Evolutionary conservation across 2,113 vertebrate species (phyloP).

Genomic region (Abramis brama): DNA sequence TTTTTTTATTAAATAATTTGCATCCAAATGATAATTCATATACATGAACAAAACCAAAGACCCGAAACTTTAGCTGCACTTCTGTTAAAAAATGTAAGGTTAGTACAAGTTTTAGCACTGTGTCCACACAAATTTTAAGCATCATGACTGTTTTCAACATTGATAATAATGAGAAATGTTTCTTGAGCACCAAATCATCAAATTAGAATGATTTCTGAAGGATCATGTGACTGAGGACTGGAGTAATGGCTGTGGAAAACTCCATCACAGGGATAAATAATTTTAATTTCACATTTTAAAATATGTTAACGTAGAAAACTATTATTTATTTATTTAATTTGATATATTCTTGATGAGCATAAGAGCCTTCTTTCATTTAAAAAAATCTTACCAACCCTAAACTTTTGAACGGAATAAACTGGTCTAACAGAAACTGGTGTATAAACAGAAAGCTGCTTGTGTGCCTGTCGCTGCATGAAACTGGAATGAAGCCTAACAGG

Average conservation of each 20-base stretch:
- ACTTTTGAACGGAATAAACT: not conserved
- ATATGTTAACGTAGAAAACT: not conserved
- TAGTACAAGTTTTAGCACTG: too few relatives aligned
- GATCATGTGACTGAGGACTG: not conserved
- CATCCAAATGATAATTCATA: not conserved
- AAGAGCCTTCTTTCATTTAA: not conserved
- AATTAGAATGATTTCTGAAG: not conserved
- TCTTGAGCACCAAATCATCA: not conserved
- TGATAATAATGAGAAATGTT: not conserved
- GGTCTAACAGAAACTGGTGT: not conserved
- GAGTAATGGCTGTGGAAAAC: not conserved
- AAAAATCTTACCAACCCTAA: not conserved
- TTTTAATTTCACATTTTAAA: too few relatives aligned
- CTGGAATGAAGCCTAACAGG: too few relatives aligned
- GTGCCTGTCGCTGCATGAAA: not conserved
- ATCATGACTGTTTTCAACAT: not conserved
- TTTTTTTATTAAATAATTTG: not conserved
- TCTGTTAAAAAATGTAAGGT: too few relatives aligned
- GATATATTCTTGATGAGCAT: not conserved
- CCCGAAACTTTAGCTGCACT: too few relatives aligned
- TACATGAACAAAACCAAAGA: too few relatives aligned
- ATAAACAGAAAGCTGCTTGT: not conserved
- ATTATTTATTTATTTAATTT: too few relatives aligned
- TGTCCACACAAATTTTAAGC: too few relatives aligned
- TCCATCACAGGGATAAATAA: not conserved